Conservation (phyloP, 2,113 vertebrate genomes). For the Pungitius pungitius region DNA sequence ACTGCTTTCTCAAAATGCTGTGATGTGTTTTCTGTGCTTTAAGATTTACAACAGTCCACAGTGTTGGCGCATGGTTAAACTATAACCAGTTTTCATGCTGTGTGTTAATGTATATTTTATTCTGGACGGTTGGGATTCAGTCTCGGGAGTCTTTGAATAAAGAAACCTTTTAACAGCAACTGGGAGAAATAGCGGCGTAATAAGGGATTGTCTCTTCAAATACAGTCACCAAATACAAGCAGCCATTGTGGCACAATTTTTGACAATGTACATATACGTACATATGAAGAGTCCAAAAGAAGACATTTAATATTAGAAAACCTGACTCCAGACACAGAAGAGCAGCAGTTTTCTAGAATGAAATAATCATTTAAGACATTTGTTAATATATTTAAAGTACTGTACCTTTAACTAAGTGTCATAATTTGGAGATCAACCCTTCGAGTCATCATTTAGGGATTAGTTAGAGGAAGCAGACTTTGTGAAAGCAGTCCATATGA, state of each 20-base stretch:
- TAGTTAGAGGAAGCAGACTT: conserved; percentile 30
- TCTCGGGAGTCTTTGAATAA: conserved; percentile 36
- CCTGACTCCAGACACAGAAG: conserved; percentile 24
- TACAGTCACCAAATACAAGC: conserved; percentile 60
- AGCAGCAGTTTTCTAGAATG: conserved; percentile 32
- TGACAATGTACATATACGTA: conserved; percentile 7
- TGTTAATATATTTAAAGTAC: conserved; percentile 47
- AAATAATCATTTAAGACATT: conserved; percentile 48
- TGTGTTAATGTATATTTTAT: conserved; percentile 57
- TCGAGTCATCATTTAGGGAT: conserved; percentile 34
- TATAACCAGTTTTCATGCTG: conserved; percentile 59
- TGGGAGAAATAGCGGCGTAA: background rate
- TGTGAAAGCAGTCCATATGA: conserved; percentile 68
- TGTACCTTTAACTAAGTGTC: conserved; percentile 32
- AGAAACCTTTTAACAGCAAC: conserved; percentile 48
- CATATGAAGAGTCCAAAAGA: conserved; percentile 45
- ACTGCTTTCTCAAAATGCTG: conserved; percentile 53
- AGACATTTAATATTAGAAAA: conserved; percentile 24
- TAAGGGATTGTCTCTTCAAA: conserved; percentile 38
- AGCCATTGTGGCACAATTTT: conserved; percentile 59
- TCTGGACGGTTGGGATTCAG: conserved; percentile 52
- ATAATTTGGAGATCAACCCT: conserved; percentile 58
- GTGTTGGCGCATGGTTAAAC: conserved; percentile 57
- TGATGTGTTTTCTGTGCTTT: conserved; percentile 63
- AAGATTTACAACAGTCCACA: conserved; percentile 48